These are phyloP conservation scores for Silurus meridionalis DNA, from an alignment of 2,113 vertebrate genomes.

Conservation along the genomic window DNA sequence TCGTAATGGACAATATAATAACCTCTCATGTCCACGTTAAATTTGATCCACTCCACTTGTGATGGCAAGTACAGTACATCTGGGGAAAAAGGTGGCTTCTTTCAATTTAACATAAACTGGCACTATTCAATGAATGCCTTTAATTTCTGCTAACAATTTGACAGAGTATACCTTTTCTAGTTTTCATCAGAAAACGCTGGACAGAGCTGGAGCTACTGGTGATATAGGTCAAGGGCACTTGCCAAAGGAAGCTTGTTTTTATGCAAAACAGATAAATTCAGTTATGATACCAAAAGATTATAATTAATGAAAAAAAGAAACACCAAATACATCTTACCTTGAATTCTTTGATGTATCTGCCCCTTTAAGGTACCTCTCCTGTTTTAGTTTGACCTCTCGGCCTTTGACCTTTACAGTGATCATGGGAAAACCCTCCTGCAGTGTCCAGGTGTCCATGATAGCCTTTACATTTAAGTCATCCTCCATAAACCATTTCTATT, in stretches of 20 bases:
- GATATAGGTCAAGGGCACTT: conserved; percentile 76
- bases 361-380: conserved; percentile 80
- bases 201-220: conserved; percentile 68
- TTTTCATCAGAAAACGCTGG: conserved; percentile 73
- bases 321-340: conserved; percentile 65
- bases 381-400: conserved; percentile 77
- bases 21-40: conserved; percentile 87
- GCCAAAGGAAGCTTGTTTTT: conserved; percentile 69
- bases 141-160: background rate
- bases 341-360: conserved; percentile 57
- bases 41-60: conserved; percentile 88
- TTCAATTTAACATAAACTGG: background rate
- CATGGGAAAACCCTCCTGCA: conserved; percentile 89
- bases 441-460: conserved; percentile 91
- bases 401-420: conserved; percentile 80
- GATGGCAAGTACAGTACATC: conserved; percentile 81
- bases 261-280: background rate
- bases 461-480: conserved; percentile 74
- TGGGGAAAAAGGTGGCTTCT: conserved; percentile 48
- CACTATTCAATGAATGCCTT: background rate
- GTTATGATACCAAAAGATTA: background rate
- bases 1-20: conserved; percentile 92
- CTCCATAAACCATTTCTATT: conserved; percentile 78
- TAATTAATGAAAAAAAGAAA: background rate
- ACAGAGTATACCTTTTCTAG: conserved; percentile 61